Conservation (phyloP, 2,888 invertebrate species). For the Drosophila eohydei region DNA sequence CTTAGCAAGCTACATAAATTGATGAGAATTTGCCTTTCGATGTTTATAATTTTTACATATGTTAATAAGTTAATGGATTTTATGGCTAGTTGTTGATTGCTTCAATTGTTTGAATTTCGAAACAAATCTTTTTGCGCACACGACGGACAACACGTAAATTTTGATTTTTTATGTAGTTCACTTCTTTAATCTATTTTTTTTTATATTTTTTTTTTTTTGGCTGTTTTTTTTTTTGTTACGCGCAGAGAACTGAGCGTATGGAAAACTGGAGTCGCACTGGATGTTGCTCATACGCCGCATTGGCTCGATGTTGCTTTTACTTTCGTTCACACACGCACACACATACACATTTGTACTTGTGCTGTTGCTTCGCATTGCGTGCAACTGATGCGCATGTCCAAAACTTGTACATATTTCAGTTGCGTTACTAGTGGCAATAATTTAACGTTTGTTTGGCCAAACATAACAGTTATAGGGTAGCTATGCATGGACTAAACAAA, state of each 20-base stretch:
- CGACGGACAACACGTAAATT: conserved; percentile 42
- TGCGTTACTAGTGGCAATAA: conserved; percentile 52
- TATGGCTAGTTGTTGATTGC: conserved; percentile 58
- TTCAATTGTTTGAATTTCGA: conserved; percentile 35
- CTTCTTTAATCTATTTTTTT: conserved; percentile 13
- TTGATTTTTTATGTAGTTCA: conserved; percentile 22
- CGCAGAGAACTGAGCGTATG: conserved; percentile 66
- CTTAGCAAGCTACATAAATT: conserved; percentile 22
- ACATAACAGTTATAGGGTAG: conserved; percentile 8
- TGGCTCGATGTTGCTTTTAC: conserved; percentile 58
- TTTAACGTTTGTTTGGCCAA: conserved; percentile 36
- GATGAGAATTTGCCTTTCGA: conserved; percentile 28
- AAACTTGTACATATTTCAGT: conserved; percentile 22
- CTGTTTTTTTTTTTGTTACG: conserved; percentile 13
- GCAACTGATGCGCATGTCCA: conserved; percentile 67
- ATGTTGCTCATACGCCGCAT: conserved; percentile 74
- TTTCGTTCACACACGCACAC: conserved; percentile 31
- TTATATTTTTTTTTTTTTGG: conserved; percentile 12
- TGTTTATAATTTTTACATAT: conserved; percentile 71
- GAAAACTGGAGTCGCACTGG: conserved; percentile 73
- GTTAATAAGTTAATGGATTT: conserved; percentile 61
- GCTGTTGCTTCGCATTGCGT: conserved; percentile 69
- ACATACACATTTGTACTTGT: conserved; percentile 53
- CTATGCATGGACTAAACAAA: conserved; percentile 1
- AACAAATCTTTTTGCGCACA: conserved; percentile 42